Evolutionary conservation across 1,140 invertebrate species (phyloP), one percentile per base, ranked within the genome.

Genomic region (Odontomachus brunneus): DNA sequence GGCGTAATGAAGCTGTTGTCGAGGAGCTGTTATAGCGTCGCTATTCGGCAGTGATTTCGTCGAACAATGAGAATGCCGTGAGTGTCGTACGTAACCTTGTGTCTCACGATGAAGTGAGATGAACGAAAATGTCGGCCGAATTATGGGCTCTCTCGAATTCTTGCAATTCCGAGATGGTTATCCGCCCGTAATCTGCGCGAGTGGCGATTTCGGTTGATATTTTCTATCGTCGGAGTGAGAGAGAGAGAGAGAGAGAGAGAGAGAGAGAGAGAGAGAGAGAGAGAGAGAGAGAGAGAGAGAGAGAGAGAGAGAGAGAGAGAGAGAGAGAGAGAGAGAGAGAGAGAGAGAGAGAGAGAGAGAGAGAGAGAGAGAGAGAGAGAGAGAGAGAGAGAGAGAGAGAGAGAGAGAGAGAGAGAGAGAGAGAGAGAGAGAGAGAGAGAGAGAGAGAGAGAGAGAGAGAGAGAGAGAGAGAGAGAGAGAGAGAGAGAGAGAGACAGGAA

Each of bases 111-210:
- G 17, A 63, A 76, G 33, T 26, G 19, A n/a, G n/a, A n/a, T n/a
- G 29, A 48, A 73, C 29, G 11, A 51, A 22, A 59, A 17, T 60
- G 53, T 80, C 72, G 19, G 67, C 67, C 51, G 67, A 44, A 72
- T 83, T 71, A 69, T 72, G 24, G 44, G 48, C 53, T 57, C n/a
- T 55, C 59, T 3, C n/a, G 26, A 57, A 81, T 87, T 83, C 26
- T 73, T 72, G 69, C 81, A 44, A 87, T 84, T 81, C 55, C 63
- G 69, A 26, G 62, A 84, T 33, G 49, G 44, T 76, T 84, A 82
- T 87, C 80, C 71, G 57, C 33, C n/a, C 65, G 69, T 84, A 87
- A 88, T 88, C 83, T 66, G 76, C 65, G 75, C 44, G 82, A 88
- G 71, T 63, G 71, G 22, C 71, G 48, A 73, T 66, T 60, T 67